Evolutionary conservation across 1,140 invertebrate genomes (phyloP), one percentile per base, ranked within the genome.

Genomic region (Bacillus rossius): DNA sequence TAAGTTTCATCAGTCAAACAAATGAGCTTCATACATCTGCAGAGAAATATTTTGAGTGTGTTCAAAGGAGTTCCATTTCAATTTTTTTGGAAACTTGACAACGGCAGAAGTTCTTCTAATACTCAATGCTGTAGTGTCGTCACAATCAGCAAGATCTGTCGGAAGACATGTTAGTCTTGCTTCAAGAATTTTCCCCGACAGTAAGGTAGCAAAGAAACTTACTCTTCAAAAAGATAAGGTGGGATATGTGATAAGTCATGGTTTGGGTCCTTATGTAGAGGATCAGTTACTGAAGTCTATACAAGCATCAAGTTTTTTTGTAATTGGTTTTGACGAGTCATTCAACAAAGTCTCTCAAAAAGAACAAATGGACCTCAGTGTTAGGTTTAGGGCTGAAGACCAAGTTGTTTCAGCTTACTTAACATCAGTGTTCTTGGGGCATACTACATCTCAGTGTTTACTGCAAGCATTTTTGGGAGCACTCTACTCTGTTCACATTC

Each of bases 301-400:
- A 34, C 29, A 34, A 34, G 29, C 29, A 34, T 7, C 29, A 34
- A 10, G 29, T 34, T 34, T 34, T 34, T 51, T 61, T 10, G 55
- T 60, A 19, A 17, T 66, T 41, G 59, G 63, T 26, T 65, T 64
- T 47, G 63, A 67, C 54, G 63, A 67, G 42, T 51, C 38, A 17
- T 48, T 63, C 17, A 65, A 63, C 38, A 61, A 65, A 63, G 45
- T 65, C 19, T 41, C 55, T 13, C 42, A 55, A 37, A 53, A 59
- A 53, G 10, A 58, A 25, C 53, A 57, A 59, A 25, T 64, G 60
- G 60, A 40, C 43, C 34, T 62, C 42, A 41, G 25, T 42, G 51
- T 60, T 19, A 17, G 61, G 50, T 59, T 63, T 61, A 61, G 51
- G 58, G n/a, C 47, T 40, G 40, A 53, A 26, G 55, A 54, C 8